phyloP scores from a whole-genome alignment of 2,888 invertebrate species.

The Eurytoma californica region DNA sequence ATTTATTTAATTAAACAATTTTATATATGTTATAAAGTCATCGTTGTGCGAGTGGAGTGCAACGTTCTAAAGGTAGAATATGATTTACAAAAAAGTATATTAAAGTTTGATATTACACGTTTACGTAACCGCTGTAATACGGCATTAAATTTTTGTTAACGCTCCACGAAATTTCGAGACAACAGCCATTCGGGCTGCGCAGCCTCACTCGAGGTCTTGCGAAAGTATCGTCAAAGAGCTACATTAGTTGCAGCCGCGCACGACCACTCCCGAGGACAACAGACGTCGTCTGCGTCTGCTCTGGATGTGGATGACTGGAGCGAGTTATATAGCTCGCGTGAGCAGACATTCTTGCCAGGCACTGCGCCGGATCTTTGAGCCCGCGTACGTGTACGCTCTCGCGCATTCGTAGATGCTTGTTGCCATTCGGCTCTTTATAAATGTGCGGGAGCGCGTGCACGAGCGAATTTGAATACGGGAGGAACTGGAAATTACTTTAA shows the following conservation, averaged over 20 bases:
- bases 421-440: too few relatives aligned
- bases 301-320: slow-evolving; percentile 30
- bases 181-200: background rate
- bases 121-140: too few relatives aligned
- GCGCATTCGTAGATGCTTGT: too few relatives aligned
- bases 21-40: too few relatives aligned
- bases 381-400: background rate
- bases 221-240: slow-evolving; percentile 28
- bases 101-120: too few relatives aligned
- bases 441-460: background rate
- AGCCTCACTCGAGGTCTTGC: background rate
- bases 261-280: slow-evolving; percentile 19
- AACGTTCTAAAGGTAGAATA: too few relatives aligned
- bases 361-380: background rate
- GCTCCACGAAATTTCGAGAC: background rate
- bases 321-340: slow-evolving; percentile 7
- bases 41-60: too few relatives aligned
- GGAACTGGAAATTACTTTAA: too few relatives aligned
- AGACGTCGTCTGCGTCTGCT: slow-evolving; percentile 31
- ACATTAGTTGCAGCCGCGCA: slow-evolving; percentile 47
- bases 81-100: too few relatives aligned
- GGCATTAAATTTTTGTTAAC: too few relatives aligned
- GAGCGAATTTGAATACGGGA: background rate
- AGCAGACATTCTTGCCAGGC: background rate
- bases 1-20: too few relatives aligned